phyloP scores from a whole-genome alignment of 2,888 invertebrate species.

The Apamea monoglypha region DNA sequence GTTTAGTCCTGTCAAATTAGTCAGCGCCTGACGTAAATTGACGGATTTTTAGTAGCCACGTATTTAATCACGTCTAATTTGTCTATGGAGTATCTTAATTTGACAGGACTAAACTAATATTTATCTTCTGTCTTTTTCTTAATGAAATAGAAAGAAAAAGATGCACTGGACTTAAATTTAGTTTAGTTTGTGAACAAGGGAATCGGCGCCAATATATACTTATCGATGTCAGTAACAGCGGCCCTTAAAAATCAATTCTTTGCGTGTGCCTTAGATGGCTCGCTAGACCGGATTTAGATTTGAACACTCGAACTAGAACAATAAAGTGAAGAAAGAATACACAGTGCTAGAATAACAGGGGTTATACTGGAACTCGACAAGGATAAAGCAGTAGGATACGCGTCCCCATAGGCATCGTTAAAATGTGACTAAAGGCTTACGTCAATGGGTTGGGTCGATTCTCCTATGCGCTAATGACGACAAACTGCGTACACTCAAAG shows the following conservation, averaged over 20 bases:
- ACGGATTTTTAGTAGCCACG: no score
- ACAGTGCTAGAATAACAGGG: not conserved
- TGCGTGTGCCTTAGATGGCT: not conserved
- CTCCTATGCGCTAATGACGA: conserved; percentile 21
- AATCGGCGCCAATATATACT: no score
- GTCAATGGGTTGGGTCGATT: conserved; percentile 36
- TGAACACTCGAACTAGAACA: not conserved
- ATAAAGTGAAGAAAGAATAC: not conserved
- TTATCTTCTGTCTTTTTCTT: no score
- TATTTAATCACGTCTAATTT: no score
- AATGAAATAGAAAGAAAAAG: no score
- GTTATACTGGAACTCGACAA: not conserved
- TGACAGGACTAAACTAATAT: no score
- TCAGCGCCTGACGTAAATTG: no score
- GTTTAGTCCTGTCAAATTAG: no score
- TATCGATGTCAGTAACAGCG: not conserved
- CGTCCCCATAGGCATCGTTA: conserved; percentile 9
- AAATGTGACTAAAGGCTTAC: conserved; percentile 17
- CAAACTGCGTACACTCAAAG: conserved; percentile 25
- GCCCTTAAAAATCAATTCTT: not conserved
- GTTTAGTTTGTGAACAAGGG: no score
- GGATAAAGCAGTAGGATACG: not conserved
- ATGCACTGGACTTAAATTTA: no score
- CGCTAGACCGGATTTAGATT: not conserved
- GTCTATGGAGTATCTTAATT: no score